A percentile compares a stretch with the other conserved stretches of the same genome.
Evolutionary conservation across 2,797 vertebrate genomes (phyloP).

Genomic region (Pseudopleuronectes americanus): DNA sequence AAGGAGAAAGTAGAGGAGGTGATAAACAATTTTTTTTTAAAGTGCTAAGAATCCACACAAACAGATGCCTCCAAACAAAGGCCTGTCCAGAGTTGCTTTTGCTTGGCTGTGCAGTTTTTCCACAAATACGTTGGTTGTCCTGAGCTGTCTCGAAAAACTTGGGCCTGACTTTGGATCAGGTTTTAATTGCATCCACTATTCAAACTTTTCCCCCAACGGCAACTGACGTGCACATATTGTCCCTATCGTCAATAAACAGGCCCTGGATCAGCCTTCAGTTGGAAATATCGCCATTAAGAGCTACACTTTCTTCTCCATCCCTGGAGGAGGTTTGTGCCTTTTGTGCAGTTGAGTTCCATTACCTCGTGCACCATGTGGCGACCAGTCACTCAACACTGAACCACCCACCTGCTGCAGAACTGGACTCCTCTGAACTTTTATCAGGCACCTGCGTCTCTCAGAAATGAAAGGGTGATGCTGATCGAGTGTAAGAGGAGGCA

Average conservation of each 20-base stretch:
- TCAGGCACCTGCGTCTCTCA: neutral
- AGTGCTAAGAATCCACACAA: neutral
- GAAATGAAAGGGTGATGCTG: no score
- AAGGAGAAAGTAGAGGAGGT: neutral
- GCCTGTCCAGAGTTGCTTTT: neutral
- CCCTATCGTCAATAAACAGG: neutral
- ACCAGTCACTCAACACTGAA: neutral
- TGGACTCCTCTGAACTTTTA: neutral
- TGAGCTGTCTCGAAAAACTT: neutral
- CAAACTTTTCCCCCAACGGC: neutral
- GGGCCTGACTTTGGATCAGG: neutral
- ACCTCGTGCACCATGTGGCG: neutral
- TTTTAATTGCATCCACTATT: neutral
- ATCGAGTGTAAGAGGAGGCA: no score
- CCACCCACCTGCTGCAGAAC: neutral
- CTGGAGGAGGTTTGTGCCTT: neutral
- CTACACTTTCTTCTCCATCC: neutral
- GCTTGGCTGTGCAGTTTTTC: neutral
- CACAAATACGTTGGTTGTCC: neutral
- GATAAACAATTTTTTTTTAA: neutral
- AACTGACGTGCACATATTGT: neutral
- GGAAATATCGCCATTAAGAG: neutral
- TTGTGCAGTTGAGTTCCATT: neutral
- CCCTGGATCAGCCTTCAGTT: neutral
- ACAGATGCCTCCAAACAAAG: neutral